Conservation (phyloP, 1,140 invertebrate genomes). For the Hylaeus anthracinus region DNA sequence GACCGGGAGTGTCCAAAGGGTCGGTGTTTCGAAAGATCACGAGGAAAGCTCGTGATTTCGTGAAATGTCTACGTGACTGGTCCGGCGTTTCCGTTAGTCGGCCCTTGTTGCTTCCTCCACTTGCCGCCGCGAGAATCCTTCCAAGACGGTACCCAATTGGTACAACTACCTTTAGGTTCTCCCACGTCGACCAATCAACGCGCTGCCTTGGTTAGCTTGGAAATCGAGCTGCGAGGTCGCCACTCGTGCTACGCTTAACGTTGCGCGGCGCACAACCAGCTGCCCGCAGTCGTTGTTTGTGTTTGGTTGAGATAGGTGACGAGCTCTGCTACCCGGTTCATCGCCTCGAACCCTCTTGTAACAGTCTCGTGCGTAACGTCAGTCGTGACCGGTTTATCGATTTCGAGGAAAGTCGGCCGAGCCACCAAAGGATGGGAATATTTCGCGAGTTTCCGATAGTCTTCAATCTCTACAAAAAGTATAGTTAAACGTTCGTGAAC, state of each 20-base stretch:
- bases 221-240: constrained; percentile 38
- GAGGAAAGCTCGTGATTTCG: neutral
- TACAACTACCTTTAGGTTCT: neutral
- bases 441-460: constrained; percentile 73
- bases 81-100: constrained; percentile 16
- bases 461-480: constrained; percentile 73
- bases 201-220: neutral
- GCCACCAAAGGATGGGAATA: constrained; percentile 54
- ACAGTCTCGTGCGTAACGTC: neutral
- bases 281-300: constrained; percentile 47
- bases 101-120: constrained; percentile 16
- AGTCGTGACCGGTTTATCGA: neutral
- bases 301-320: neutral
- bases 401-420: neutral
- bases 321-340: no score
- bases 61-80: constrained; percentile 6
- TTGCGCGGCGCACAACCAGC: neutral
- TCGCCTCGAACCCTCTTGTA: neutral
- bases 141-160: constrained; percentile 18
- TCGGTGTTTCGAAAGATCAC: constrained; percentile 8
- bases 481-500: constrained; percentile 60
- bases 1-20: neutral
- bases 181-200: neutral
- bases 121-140: neutral
- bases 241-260: neutral